A percentile compares a stretch with the other conserved stretches of the same genome.
Evolutionary conservation across 2,888 invertebrate species (phyloP).

Genomic region (Lithophane ornitopus): DNA sequence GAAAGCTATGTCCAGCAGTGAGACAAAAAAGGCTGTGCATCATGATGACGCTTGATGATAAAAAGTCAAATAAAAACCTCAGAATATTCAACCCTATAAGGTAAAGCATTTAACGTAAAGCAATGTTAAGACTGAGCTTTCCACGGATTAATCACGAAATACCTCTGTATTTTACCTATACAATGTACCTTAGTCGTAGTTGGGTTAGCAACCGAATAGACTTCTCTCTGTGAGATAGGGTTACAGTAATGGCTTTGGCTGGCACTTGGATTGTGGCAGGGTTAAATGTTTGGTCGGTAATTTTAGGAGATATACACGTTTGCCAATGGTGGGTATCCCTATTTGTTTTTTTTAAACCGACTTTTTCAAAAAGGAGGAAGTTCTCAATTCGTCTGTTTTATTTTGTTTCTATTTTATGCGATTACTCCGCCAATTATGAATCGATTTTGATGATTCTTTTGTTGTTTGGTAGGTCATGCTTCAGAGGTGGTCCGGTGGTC

Average conservation of each 20-base stretch:
- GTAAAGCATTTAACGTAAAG: conserved; percentile 17
- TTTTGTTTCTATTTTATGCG: too few species aligned
- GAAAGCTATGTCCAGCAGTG: neutral
- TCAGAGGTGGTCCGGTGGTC: too few species aligned
- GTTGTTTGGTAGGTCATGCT: too few species aligned
- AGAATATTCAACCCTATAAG: neutral
- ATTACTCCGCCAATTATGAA: too few species aligned
- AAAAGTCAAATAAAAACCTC: neutral
- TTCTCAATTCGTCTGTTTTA: too few species aligned
- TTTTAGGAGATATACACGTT: conserved; percentile 32
- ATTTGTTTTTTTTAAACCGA: neutral
- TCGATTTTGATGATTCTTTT: too few species aligned
- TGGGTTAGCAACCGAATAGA: conserved; percentile 47
- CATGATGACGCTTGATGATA: neutral
- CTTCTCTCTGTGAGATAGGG: conserved; percentile 47
- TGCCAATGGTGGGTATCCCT: neutral
- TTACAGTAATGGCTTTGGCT: conserved; percentile 59
- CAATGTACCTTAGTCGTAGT: conserved; percentile 21
- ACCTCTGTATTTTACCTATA: conserved; percentile 52
- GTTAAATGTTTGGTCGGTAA: conserved; percentile 45
- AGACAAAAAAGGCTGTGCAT: neutral
- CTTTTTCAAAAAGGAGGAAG: too few species aligned
- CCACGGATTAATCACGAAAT: conserved; percentile 58
- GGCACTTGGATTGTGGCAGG: conserved; percentile 43
- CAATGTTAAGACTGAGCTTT: conserved; percentile 32